Percentiles rank a stretch among this genome's conserved stretches.
Evolutionary conservation across 2,113 vertebrate genomes (phyloP).

Genomic region (Casuarius casuarius): DNA sequence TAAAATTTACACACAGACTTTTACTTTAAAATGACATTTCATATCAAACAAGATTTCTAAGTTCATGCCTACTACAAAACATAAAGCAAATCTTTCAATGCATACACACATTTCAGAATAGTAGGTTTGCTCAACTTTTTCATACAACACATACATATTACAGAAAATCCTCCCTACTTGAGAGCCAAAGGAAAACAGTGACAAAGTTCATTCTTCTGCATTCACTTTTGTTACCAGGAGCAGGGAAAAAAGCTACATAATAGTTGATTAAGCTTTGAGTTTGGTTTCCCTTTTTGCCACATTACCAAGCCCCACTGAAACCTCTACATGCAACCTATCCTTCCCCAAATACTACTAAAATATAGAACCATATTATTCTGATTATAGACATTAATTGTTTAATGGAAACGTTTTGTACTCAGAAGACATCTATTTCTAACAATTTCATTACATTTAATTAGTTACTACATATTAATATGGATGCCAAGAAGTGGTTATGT

Average conservation of each 20-base stretch:
- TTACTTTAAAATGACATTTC: not conserved
- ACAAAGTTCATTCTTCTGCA: not conserved
- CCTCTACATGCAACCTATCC: not conserved
- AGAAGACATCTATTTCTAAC: not conserved
- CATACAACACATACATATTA: not conserved
- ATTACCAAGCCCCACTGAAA: not conserved
- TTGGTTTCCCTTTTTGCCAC: not conserved
- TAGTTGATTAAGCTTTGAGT: not conserved
- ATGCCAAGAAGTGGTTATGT: not conserved
- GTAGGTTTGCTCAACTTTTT: not conserved
- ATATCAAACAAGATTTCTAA: not conserved
- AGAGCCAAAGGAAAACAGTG: not conserved
- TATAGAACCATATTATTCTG: not conserved
- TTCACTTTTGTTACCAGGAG: not conserved
- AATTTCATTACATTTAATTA: not conserved
- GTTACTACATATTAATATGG: not conserved
- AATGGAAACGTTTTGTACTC: too few species aligned
- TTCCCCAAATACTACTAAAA: not conserved
- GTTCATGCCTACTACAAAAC: not conserved
- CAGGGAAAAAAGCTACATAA: not conserved
- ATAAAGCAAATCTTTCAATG: not conserved
- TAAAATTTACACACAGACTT: not conserved
- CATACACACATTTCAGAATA: not conserved
- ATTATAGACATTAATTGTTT: not conserved
- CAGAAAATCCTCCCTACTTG: not conserved